Conservation (phyloP, 2,797 vertebrate genomes). For the Trematomus bernacchii region DNA sequence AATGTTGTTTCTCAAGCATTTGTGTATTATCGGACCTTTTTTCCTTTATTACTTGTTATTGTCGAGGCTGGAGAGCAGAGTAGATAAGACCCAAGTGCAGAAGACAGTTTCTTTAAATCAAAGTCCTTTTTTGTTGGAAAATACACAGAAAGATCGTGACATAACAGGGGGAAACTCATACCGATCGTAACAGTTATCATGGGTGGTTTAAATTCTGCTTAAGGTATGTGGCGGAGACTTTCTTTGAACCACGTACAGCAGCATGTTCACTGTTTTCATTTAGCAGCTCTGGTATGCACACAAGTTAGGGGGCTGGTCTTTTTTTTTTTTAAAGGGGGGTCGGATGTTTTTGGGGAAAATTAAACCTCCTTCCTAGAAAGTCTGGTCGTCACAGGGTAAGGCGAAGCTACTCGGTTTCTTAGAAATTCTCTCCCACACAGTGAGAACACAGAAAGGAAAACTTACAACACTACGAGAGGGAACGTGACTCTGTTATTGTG, state of each 20-base stretch:
- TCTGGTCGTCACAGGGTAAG: conserved; percentile 15
- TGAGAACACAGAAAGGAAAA: background rate
- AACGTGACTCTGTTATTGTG: background rate
- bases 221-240: background rate
- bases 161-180: too few species aligned
- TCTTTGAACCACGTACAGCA: conserved; percentile 1
- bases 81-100: too few species aligned
- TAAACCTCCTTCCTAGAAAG: conserved; percentile 59
- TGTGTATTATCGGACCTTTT: background rate
- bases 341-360: conserved; percentile 25
- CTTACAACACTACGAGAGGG: background rate
- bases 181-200: background rate
- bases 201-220: background rate
- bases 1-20: background rate
- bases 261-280: conserved; percentile 16
- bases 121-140: too few species aligned
- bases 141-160: too few species aligned
- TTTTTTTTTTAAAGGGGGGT: background rate
- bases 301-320: background rate
- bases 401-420: conserved; percentile 25
- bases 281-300: conserved; percentile 50
- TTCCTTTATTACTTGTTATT: background rate
- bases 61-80: too few species aligned
- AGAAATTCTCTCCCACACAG: conserved; percentile 33
- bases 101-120: too few species aligned